Percentiles rank a stretch among this genome's conserved stretches.
phyloP scores from a whole-genome alignment of 2,113 vertebrate species.

The Pachycephala philippinensis region DNA sequence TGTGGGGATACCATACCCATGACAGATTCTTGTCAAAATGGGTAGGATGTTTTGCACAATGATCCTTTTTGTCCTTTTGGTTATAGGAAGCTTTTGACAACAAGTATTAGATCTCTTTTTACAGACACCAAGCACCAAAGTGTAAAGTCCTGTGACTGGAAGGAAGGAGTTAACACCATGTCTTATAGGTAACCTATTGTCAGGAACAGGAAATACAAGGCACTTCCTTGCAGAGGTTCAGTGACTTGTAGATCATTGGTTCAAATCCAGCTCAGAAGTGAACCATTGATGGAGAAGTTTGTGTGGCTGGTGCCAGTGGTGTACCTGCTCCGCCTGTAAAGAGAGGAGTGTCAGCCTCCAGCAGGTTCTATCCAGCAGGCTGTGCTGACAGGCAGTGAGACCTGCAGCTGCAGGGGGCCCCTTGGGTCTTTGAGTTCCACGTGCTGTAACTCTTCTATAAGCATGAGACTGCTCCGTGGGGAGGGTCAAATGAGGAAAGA shows the following conservation, averaged over 20 bases:
- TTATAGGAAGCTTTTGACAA: not conserved
- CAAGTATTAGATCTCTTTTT: not conserved
- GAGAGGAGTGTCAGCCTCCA: not conserved
- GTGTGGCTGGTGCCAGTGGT: not conserved
- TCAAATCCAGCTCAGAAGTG: not conserved
- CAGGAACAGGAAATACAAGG: not conserved
- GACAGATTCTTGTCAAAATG: not conserved
- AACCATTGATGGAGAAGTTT: not conserved
- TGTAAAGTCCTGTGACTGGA: not conserved
- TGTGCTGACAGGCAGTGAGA: not conserved
- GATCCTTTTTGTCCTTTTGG: not conserved
- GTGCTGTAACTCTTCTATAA: not conserved
- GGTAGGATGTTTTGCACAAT: not conserved
- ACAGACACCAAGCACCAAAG: not conserved
- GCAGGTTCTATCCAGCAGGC: not conserved
- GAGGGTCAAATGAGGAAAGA: not conserved
- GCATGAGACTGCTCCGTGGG: not conserved
- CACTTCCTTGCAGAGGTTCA: not conserved
- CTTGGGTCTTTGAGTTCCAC: accelerated
- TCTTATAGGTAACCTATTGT: not conserved
- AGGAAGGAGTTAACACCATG: not conserved
- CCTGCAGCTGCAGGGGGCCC: not conserved
- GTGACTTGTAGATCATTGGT: not conserved
- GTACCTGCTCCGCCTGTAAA: not conserved
- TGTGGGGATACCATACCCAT: not conserved